These are phyloP conservation scores for Apostichopus leukothele DNA, from an alignment of 53 echinoderm and acorn worm genomes.

Conservation along the genomic window DNA sequence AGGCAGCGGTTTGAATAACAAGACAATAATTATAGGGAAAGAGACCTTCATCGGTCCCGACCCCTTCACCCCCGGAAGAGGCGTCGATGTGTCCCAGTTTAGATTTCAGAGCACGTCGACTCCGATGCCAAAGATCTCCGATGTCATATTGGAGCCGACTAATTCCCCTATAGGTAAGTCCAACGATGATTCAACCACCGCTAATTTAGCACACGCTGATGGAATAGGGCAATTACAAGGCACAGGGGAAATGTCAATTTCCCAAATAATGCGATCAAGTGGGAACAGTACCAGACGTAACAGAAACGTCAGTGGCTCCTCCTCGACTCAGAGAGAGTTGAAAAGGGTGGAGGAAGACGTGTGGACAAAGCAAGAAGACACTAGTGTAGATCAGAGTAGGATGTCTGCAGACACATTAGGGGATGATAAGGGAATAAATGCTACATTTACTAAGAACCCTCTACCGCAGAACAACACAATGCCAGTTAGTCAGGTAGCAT, in stretches of 20 bases:
- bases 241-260: constrained; percentile 13
- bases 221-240: not conserved
- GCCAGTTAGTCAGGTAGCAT: not conserved
- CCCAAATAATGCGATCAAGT: not conserved
- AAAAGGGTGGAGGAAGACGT: not conserved
- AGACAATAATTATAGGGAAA: not conserved
- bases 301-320: not conserved
- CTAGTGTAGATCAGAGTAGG: not conserved
- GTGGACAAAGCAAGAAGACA: not conserved
- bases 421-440: not conserved
- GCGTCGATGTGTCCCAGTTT: not conserved
- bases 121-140: constrained; percentile 26
- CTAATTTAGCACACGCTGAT: not conserved
- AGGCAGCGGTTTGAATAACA: not conserved
- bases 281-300: too few relatives aligned
- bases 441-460: not conserved
- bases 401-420: not conserved
- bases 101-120: constrained; percentile 24
- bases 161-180: not conserved
- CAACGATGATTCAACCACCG: not conserved
- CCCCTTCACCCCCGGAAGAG: not conserved
- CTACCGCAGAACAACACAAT: not conserved
- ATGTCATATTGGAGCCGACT: not conserved
- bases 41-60: constrained; percentile 41
- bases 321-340: not conserved